Evolutionary conservation across 2,797 vertebrate species (phyloP).

Genomic region (Gallinago solitaria): DNA sequence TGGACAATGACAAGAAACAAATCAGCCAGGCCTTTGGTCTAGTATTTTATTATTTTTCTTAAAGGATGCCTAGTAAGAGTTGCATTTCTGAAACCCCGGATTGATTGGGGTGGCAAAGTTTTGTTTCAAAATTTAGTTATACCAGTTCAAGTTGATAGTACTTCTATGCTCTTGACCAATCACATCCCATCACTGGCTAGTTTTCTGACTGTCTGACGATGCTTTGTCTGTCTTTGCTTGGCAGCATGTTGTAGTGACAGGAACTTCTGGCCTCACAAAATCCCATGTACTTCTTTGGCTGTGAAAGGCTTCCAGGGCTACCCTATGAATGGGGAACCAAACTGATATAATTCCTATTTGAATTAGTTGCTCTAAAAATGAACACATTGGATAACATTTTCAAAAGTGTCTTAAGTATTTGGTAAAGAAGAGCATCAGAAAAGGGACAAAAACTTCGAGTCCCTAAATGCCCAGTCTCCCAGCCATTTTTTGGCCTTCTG

Average conservation of each 20-base stretch:
- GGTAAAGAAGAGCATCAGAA: neutral
- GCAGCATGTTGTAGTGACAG: neutral
- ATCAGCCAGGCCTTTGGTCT: neutral
- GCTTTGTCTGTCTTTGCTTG: neutral
- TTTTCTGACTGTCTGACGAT: neutral
- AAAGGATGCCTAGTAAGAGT: neutral
- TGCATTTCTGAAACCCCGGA: neutral
- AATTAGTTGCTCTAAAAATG: neutral
- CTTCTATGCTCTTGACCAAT: neutral
- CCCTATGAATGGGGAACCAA: neutral
- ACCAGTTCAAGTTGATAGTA: neutral
- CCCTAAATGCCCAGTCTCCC: neutral
- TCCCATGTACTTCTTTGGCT: neutral
- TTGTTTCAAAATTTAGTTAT: neutral
- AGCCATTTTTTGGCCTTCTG: neutral
- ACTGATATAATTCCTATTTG: neutral
- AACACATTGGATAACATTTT: neutral
- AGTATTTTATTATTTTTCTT: neutral
- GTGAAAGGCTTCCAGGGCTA: neutral
- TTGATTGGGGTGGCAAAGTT: neutral
- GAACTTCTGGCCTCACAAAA: neutral
- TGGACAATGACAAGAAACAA: rapidly evolving
- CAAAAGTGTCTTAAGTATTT: neutral
- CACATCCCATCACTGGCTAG: neutral
- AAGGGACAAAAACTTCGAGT: neutral